A percentile compares a stretch with the other conserved stretches of the same genome.
Conservation (phyloP, 2,113 vertebrate species). For the Xiphophorus hellerii region DNA sequence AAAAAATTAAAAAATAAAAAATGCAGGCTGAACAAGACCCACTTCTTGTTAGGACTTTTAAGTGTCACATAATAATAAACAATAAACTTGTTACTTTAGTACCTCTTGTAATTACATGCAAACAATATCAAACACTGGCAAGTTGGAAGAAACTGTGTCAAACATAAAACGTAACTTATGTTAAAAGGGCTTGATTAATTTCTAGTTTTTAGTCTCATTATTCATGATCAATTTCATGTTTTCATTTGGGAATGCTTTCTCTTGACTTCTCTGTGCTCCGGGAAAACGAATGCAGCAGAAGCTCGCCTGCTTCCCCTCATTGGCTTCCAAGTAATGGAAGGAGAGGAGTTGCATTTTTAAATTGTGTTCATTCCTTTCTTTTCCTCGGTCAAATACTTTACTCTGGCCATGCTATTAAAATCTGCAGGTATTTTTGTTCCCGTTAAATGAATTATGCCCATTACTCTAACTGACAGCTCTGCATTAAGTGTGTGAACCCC, state of each 20-base stretch:
- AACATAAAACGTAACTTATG: constrained; percentile 18
- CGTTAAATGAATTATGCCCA: constrained; percentile 75
- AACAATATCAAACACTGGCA: too few species aligned
- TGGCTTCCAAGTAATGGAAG: constrained; percentile 52
- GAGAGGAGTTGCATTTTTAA: constrained; percentile 62
- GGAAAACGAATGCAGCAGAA: constrained; percentile 51
- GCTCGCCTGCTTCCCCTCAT: constrained; percentile 52
- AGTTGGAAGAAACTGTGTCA: constrained; percentile 19
- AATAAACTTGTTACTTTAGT: too few species aligned
- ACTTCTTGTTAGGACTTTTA: too few species aligned
- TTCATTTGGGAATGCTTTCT: constrained; percentile 34
- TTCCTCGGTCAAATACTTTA: constrained; percentile 7
- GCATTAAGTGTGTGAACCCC: constrained; percentile 68
- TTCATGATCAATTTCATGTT: constrained; percentile 39
- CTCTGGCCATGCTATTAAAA: constrained; percentile 69
- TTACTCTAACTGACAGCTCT: constrained; percentile 78
- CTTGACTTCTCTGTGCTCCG: constrained; percentile 53
- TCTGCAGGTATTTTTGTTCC: constrained; percentile 75
- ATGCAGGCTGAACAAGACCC: too few species aligned
- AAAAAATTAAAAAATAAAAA: too few species aligned
- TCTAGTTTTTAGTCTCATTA: constrained; percentile 13
- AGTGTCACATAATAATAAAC: too few species aligned
- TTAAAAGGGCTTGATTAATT: constrained; percentile 16
- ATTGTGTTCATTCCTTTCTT: constrained; percentile 44
- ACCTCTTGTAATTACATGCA: too few species aligned